Conservation (phyloP, 2,113 vertebrate genomes). For the Clarias macrocephalus region DNA sequence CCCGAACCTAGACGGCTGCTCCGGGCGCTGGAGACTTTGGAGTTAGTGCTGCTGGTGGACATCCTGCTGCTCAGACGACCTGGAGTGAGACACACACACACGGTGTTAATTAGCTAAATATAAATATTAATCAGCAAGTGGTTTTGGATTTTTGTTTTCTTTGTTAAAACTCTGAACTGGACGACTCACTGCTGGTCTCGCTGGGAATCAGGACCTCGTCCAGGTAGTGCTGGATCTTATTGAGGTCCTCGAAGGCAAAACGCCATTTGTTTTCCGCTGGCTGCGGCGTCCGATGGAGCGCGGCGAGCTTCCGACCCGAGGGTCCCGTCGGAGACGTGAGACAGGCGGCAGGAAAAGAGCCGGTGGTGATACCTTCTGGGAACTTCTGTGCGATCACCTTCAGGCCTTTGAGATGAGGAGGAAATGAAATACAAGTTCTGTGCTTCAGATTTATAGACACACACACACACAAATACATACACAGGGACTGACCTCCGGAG, state of each 20-base stretch:
- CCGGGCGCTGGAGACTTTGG: constrained; percentile 62
- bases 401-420: constrained; percentile 74
- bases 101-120: background rate
- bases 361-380: constrained; percentile 84
- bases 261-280: constrained; percentile 82
- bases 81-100: constrained; percentile 54
- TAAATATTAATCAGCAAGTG: background rate
- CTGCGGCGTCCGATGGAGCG: constrained; percentile 23
- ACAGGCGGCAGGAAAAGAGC: constrained; percentile 77
- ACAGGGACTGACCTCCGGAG: constrained; percentile 81
- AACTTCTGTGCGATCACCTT: constrained; percentile 90
- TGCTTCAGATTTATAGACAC: background rate
- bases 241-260: constrained; percentile 82
- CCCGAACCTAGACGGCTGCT: constrained; percentile 66
- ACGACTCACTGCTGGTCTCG: constrained; percentile 79
- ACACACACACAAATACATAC: no score
- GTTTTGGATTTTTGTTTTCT: background rate
- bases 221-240: constrained; percentile 81
- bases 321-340: constrained; percentile 56
- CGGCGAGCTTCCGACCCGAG: constrained; percentile 60
- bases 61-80: constrained; percentile 77
- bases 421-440: background rate
- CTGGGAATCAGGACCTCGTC: constrained; percentile 76
- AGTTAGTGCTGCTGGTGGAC: constrained; percentile 67
- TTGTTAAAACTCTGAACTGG: background rate